Percentiles rank a stretch among this genome's conserved stretches.
Conservation (phyloP, 2,113 vertebrate species). For the Hemiscyllium ocellatum region DNA sequence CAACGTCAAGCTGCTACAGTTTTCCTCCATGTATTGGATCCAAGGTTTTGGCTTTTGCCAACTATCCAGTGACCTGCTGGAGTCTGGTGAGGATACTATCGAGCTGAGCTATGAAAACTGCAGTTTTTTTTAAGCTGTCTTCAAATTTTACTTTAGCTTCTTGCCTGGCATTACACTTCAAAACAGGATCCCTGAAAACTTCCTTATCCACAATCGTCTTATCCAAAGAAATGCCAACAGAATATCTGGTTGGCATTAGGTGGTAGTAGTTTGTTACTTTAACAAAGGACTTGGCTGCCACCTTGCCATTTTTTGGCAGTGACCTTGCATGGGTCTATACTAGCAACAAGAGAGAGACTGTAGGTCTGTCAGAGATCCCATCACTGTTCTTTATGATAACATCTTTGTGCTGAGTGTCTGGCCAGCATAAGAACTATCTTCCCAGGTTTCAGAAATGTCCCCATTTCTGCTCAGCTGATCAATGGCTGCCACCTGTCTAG, state of each 20-base stretch:
- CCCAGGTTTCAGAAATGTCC: too few relatives aligned
- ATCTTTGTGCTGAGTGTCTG: too few relatives aligned
- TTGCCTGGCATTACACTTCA: conserved; percentile 89
- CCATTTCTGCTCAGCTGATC: too few relatives aligned
- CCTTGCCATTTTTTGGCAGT: too few relatives aligned
- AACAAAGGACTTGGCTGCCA: too few relatives aligned
- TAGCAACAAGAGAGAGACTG: too few relatives aligned
- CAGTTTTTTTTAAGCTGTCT: conserved; percentile 54
- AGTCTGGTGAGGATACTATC: background rate
- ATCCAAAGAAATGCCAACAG: conserved; percentile 94
- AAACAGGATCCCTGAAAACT: conserved; percentile 90
- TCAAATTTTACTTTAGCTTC: conserved; percentile 98
- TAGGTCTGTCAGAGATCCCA: too few relatives aligned
- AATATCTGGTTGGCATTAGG: conserved; percentile 66
- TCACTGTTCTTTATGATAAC: too few relatives aligned
- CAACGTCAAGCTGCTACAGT: background rate
- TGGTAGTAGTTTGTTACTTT: too few relatives aligned
- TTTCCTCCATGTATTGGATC: background rate
- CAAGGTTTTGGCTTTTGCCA: background rate
- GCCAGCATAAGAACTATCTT: too few relatives aligned
- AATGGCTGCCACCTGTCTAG: too few relatives aligned
- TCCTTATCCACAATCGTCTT: conserved; percentile 97
- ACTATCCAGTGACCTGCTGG: background rate
- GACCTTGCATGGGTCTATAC: too few relatives aligned
- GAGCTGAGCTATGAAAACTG: background rate